phyloP scores from a whole-genome alignment of 2,797 vertebrate genomes.

The Paratrypauchen microcephalus region DNA sequence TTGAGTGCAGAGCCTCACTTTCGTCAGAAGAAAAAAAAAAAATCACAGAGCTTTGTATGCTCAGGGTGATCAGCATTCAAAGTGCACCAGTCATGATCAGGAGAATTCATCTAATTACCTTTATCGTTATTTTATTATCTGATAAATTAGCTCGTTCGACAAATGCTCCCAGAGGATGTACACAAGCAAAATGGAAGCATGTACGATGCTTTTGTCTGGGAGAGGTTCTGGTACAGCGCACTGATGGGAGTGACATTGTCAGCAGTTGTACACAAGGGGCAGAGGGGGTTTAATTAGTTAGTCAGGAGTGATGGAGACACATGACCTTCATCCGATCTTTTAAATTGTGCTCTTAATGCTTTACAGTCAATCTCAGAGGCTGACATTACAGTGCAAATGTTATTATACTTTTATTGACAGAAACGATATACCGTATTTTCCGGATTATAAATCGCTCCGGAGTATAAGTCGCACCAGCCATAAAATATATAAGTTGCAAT shows the following conservation, averaged over 20 bases:
- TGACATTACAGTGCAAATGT: not conserved
- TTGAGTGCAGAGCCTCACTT: slow-evolving; percentile 35
- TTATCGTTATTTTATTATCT: slow-evolving; percentile 72
- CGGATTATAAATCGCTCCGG: too few relatives aligned
- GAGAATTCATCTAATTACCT: slow-evolving; percentile 75
- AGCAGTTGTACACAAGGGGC: slow-evolving; percentile 30
- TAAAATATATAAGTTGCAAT: too few relatives aligned
- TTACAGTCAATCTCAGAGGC: not conserved
- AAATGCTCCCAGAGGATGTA: slow-evolving; percentile 59
- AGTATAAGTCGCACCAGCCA: too few relatives aligned
- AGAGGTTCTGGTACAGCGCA: slow-evolving; percentile 50
- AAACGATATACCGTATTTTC: too few relatives aligned
- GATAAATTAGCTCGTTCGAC: slow-evolving; percentile 67
- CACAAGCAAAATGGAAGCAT: slow-evolving; percentile 40
- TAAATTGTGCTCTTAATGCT: not conserved
- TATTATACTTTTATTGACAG: not conserved
- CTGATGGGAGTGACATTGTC: slow-evolving; percentile 52
- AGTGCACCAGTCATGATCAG: slow-evolving; percentile 67
- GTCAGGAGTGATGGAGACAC: slow-evolving; percentile 9
- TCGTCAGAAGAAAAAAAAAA: slow-evolving; percentile 43
- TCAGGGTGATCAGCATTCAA: slow-evolving; percentile 67
- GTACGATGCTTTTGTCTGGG: slow-evolving; percentile 29
- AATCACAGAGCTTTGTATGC: slow-evolving; percentile 64
- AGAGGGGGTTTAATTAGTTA: slow-evolving; percentile 30
- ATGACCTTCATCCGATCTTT: not conserved